A percentile compares a stretch with the other conserved stretches of the same genome.
Conservation (phyloP, 2,797 vertebrate species). For the Phoxinus dragarum region DNA sequence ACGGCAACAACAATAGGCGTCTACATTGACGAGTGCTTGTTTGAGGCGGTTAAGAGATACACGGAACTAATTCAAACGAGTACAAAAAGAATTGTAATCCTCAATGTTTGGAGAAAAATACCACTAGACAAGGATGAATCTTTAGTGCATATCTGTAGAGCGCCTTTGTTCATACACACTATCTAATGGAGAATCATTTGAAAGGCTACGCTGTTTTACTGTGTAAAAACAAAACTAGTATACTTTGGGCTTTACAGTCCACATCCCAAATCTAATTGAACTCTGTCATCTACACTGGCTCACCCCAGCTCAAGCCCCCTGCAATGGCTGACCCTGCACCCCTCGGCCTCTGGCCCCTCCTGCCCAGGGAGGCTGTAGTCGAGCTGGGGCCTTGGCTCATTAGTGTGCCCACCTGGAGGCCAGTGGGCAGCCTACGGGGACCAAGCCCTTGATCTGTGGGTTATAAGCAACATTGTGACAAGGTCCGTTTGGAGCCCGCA, state of each 20-base stretch:
- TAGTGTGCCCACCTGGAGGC: conserved; percentile 88
- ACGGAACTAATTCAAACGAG: neutral
- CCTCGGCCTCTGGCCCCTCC: conserved; percentile 71
- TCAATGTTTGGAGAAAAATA: neutral
- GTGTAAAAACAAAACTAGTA: neutral
- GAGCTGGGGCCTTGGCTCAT: conserved; percentile 82
- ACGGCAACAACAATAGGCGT: neutral
- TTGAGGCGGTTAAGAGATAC: neutral
- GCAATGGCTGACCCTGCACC: conserved; percentile 73
- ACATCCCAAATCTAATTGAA: conserved; percentile 27
- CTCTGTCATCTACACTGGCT: conserved; percentile 53
- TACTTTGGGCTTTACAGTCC: conserved; percentile 38
- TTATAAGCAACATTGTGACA: conserved; percentile 76
- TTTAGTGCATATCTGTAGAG: neutral
- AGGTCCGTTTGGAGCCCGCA: conserved; percentile 68
- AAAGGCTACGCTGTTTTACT: neutral
- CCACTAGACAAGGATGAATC: neutral
- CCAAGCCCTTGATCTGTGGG: conserved; percentile 84
- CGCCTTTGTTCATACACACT: neutral
- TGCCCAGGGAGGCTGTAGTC: conserved; percentile 75
- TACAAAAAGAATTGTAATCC: neutral
- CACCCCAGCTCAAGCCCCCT: conserved; percentile 70
- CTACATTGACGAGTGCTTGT: neutral
- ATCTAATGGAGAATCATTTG: neutral
- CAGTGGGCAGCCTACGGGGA: conserved; percentile 76